A percentile compares a stretch with the other conserved stretches of the same genome.
phyloP scores from a whole-genome alignment of 2,797 vertebrate genomes.

The Zenarchopterus dispar region DNA sequence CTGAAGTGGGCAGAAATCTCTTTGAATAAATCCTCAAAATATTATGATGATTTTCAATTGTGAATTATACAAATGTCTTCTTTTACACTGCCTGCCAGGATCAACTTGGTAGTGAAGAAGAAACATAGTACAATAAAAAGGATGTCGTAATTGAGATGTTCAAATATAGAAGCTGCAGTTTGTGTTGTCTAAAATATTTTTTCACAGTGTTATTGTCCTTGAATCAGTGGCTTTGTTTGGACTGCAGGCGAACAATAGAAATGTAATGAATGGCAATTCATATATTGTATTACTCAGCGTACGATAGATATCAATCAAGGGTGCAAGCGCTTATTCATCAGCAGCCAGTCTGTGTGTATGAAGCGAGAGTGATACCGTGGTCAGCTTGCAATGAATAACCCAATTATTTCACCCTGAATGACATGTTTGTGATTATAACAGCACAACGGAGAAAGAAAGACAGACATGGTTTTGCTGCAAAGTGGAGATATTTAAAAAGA shows the following conservation, averaged over 20 bases:
- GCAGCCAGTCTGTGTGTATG: constrained; percentile 48
- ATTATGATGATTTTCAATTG: constrained; percentile 6
- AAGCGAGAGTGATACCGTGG: constrained; percentile 54
- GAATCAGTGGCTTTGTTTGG: constrained; percentile 7
- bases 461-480: constrained; percentile 41
- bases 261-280: constrained; percentile 26
- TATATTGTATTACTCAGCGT: constrained; percentile 21
- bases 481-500: constrained; percentile 12
- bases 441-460: constrained; percentile 49
- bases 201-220: not conserved
- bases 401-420: constrained; percentile 54
- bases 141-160: not conserved
- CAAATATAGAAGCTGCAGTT: not conserved
- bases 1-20: constrained; percentile 21
- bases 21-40: constrained; percentile 30
- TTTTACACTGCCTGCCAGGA: constrained; percentile 15
- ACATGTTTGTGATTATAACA: constrained; percentile 62
- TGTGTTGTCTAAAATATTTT: not conserved
- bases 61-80: constrained; percentile 22
- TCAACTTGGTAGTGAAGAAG: constrained; percentile 3
- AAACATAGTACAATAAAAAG: too few relatives aligned
- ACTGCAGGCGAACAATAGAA: constrained; percentile 20
- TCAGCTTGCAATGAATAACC: constrained; percentile 66
- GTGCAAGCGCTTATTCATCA: constrained; percentile 45
- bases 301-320: constrained; percentile 49